Base-by-base conservation (phyloP, 2,888 invertebrate species). In the Plagodis pulveraria region DNA sequence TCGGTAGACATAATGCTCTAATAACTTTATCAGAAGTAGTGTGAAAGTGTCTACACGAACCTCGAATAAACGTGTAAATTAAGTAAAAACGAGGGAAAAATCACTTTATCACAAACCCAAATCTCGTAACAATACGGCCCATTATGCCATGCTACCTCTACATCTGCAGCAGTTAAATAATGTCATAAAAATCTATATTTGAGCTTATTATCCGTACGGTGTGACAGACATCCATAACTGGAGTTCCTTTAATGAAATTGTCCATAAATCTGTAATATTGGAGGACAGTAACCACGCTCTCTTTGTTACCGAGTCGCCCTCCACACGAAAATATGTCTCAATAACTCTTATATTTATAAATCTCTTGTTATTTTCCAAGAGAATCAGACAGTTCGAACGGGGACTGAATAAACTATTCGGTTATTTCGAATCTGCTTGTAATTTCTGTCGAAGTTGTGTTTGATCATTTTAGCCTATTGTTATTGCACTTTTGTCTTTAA, bases 211-310 rank as follows among this genome's bases (percentile, higher is more conserved):
- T 50, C 63, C 35, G 0, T 10, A 41, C 65, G 56, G 70, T 76
- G 68, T 66, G 47, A 67, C n/a, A 58, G 51, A 10, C 50, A 35
- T 12, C 63, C 54, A 54, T 51, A 66, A 58, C 60, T 57, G 63
- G 66, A 77, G 74, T 74, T 62, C 47, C 71, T 76, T 74, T 80
- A 80, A 80, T 79, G 78, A 79, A 80, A 78, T 80, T 74, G 78
- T 78, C 74, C 77, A 81, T 80, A 81, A 81, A 81, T 81, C 78
- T 74, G 70, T 67, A 77, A 80, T 77, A 81, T 81, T 76, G 75
- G 74, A 62, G 60, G 67, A 65, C 65, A 63, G 60, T 67, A 62
- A 62, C 67, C 64, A 58, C 58, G 54, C 64, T 47, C 64, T 47
- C 55, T 66, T 69, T 66, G 68, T 69, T 69, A 69, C 63, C 50